phyloP scores from a whole-genome alignment of 2,888 invertebrate species.

The Leucophora obtusa region DNA sequence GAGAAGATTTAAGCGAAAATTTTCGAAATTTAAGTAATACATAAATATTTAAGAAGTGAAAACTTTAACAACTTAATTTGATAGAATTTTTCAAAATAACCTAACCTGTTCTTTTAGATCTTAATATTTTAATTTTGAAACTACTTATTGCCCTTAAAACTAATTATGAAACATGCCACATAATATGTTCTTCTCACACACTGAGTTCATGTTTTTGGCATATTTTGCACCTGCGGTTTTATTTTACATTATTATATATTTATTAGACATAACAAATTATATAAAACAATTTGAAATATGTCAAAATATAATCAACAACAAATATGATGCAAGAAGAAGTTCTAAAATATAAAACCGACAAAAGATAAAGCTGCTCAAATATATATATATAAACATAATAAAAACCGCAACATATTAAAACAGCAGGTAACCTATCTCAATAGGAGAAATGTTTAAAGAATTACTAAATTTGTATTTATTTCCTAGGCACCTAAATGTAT shows the following conservation, averaged over 20 bases:
- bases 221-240: slow-evolving; percentile 70
- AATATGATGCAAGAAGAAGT: too few species aligned
- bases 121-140: too few species aligned
- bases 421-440: slow-evolving; percentile 22
- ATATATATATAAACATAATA: background rate
- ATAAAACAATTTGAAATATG: slow-evolving; percentile 41
- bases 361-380: slow-evolving; percentile 13
- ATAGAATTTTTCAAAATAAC: too few species aligned
- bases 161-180: background rate
- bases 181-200: background rate
- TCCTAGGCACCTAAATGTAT: slow-evolving; percentile 24
- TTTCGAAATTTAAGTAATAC: too few species aligned
- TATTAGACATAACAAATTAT: slow-evolving; percentile 28
- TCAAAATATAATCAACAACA: slow-evolving; percentile 49
- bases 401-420: slow-evolving; percentile 25
- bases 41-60: too few species aligned
- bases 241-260: slow-evolving; percentile 39
- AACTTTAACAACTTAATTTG: too few species aligned
- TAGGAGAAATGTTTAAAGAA: background rate
- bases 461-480: background rate
- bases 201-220: slow-evolving; percentile 69
- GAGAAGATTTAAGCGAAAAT: too few species aligned
- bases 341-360: background rate
- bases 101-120: too few species aligned
- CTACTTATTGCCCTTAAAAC: background rate